Evolutionary conservation across 2,888 invertebrate genomes (phyloP), one percentile per base, ranked within the genome.

Genomic region (Tipula unca): DNA sequence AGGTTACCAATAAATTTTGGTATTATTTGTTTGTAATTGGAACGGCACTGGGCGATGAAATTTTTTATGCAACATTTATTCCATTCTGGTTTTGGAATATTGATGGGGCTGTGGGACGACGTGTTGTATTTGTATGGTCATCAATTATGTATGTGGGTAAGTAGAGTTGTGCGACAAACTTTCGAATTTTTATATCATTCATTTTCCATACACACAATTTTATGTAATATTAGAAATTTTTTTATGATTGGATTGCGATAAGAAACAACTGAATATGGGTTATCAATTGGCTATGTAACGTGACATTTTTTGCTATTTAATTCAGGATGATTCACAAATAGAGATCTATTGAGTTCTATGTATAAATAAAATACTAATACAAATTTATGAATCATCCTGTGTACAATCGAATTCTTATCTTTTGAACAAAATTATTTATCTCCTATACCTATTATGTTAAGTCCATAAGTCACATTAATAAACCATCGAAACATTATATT

Each of bases 11-110:
- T 90, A 93, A 93, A 88, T 95, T 96, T 89, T 96, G 97, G 95
- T 96, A 96, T 91, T 96, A 95, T 90, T 89, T 97, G 87, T 98
- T 98, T 90, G 90, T 94, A 25, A 92, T 97, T 89, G 97, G 97
- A 20, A 97, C 97, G 0, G 95, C 95, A 87, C 91, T 98, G 25
- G 98, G 98, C 0, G 97, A 98, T 91, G 98, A 98, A 91, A 92
- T 95, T 87, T 98, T 98, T 90, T 98, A 98, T 91, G 94, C 95
- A 0, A 93, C 94, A n/a, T 97, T 97, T 89, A 97, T 97, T 89
- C 97, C 98, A 0, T 97, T 97, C 90, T 96, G 97, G 95, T 96
- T 97, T 89, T 98, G 98, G 98, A 98, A 98, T 90, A 93, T 98
- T 86, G 98, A 98, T 91, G 95, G 96, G 25, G 95, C 95, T 35